phyloP scores from a whole-genome alignment of 2,797 vertebrate species.

The Sylvia borin region DNA sequence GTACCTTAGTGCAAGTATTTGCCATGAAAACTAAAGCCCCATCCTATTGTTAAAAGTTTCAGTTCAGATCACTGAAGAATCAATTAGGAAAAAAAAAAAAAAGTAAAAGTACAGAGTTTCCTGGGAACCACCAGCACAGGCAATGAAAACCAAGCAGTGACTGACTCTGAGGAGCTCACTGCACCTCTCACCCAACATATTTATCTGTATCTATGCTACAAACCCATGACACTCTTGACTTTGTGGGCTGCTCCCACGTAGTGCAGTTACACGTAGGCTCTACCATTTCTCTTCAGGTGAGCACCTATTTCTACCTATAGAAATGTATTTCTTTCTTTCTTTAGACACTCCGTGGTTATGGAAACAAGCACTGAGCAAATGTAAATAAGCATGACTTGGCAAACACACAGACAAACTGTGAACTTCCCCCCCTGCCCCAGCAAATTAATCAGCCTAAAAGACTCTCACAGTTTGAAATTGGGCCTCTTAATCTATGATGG shows the following conservation, averaged over 20 bases:
- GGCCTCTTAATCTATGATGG: neutral
- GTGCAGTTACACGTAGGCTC: neutral
- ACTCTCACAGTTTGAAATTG: neutral
- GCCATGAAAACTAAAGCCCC: neutral
- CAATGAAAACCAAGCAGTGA: neutral
- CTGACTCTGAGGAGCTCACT: neutral
- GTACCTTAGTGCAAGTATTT: neutral
- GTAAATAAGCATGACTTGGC: neutral
- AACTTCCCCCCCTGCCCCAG: neutral
- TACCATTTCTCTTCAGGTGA: neutral
- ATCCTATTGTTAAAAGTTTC: neutral
- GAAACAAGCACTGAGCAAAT: neutral
- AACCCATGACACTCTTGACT: neutral
- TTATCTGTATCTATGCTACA: fast-evolving
- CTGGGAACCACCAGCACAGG: neutral
- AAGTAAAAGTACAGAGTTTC: neutral
- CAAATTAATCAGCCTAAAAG: conserved; percentile 23
- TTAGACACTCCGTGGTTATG: neutral
- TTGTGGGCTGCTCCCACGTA: neutral
- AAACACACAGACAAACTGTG: neutral
- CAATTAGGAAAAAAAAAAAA: neutral
- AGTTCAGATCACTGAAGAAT: neutral
- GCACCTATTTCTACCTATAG: neutral
- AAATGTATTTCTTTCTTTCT: neutral
- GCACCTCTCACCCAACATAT: neutral